phyloP scores from a whole-genome alignment of 2,113 vertebrate genomes.

The Pogona vitticeps region DNA sequence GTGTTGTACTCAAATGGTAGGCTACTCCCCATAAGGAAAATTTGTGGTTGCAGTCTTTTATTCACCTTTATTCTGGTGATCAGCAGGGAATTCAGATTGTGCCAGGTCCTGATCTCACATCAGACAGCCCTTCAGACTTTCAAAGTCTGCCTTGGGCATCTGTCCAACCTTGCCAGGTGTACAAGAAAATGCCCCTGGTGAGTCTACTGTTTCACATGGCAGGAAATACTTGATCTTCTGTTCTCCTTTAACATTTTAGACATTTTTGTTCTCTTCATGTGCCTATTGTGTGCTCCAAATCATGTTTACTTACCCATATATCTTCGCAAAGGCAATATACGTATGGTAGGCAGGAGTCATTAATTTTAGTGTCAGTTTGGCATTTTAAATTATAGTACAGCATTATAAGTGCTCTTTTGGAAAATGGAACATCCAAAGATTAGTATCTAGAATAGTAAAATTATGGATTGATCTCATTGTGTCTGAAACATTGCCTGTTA shows the following conservation, averaged over 20 bases:
- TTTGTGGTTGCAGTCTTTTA: not conserved
- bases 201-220: not conserved
- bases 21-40: not conserved
- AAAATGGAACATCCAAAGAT: not conserved
- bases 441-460: not conserved
- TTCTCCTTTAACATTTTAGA: constrained; percentile 30
- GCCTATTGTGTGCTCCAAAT: not conserved
- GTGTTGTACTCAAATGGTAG: not conserved
- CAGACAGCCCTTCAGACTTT: not conserved
- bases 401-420: constrained; percentile 21
- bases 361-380: not conserved
- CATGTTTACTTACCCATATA: not conserved
- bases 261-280: constrained; percentile 16
- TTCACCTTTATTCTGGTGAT: not conserved
- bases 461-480: constrained; percentile 10
- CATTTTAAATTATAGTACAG: constrained; percentile 27
- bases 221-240: not conserved
- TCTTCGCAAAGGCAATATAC: not conserved
- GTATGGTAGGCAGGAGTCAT: not conserved
- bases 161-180: not conserved
- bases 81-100: not conserved
- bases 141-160: not conserved
- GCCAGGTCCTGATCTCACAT: not conserved
- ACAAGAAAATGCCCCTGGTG: constrained; percentile 11
- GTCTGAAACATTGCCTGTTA: constrained; percentile 3